phyloP scores from a whole-genome alignment of 2,888 invertebrate genomes.

The Chaitophorus viminalis region DNA sequence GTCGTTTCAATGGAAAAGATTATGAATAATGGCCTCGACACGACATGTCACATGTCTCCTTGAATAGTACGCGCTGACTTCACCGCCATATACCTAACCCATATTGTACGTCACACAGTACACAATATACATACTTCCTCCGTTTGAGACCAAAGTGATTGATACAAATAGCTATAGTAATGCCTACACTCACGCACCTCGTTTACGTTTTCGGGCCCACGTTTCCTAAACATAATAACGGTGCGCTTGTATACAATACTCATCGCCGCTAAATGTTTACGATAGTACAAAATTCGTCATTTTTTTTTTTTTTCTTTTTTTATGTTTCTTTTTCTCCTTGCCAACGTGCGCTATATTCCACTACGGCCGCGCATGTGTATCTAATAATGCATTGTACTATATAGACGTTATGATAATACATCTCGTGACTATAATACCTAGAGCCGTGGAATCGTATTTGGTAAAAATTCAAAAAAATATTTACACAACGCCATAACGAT shows the following conservation, averaged over 20 bases:
- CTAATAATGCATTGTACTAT: too few species aligned
- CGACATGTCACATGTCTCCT: conserved; percentile 25
- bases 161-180: background rate
- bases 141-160: conserved; percentile 1
- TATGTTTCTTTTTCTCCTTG: background rate
- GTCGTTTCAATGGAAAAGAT: conserved; percentile 46
- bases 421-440: too few species aligned
- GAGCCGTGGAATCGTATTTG: background rate
- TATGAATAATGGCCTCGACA: conserved; percentile 40
- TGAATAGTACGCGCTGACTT: conserved; percentile 1
- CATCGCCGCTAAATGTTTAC: background rate
- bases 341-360: background rate
- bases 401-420: background rate
- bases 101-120: background rate
- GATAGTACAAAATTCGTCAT: background rate
- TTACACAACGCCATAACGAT: background rate
- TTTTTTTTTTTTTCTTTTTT: background rate
- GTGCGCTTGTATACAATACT: background rate
- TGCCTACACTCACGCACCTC: background rate
- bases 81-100: background rate
- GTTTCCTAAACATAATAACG: background rate
- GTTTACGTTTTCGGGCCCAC: background rate
- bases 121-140: background rate
- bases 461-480: background rate
- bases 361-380: background rate